Evolutionary conservation across 2,797 vertebrate species (phyloP).

Genomic region (Dendrocincla tyrannina): DNA sequence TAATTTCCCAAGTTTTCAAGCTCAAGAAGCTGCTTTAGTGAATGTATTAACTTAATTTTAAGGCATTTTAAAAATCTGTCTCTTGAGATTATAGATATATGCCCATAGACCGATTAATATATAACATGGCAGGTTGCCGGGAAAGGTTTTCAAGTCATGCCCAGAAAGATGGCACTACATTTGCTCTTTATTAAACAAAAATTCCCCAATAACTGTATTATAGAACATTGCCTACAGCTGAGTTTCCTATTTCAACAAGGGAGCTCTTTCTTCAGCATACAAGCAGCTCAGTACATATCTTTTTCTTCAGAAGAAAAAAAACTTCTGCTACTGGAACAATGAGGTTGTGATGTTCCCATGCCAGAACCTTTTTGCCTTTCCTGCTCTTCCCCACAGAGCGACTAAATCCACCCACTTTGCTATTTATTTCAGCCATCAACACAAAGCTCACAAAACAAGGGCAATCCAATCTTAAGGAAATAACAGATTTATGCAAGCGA

Average conservation of each 20-base stretch:
- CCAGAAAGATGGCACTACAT: background rate
- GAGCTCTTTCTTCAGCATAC: background rate
- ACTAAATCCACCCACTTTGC: constrained; percentile 36
- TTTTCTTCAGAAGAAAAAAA: background rate
- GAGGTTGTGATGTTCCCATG: constrained; percentile 14
- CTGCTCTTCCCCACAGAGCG: background rate
- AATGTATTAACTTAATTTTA: background rate
- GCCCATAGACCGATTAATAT: background rate
- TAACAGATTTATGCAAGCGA: background rate
- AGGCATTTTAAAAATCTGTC: background rate
- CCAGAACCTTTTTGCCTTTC: constrained; percentile 32
- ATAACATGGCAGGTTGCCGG: background rate
- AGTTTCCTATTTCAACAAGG: background rate
- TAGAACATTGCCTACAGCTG: background rate
- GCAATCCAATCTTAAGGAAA: constrained; percentile 19
- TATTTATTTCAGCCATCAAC: constrained; percentile 46
- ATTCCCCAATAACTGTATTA: background rate
- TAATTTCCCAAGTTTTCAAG: background rate
- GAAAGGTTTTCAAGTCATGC: background rate
- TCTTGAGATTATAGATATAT: background rate
- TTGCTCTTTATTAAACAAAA: background rate
- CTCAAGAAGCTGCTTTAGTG: background rate
- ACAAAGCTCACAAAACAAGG: constrained; percentile 51
- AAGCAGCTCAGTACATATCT: background rate
- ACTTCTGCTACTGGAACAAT: constrained; percentile 26